These are phyloP conservation scores for Chaetura pelagica DNA, from an alignment of 2,113 vertebrate genomes.

Conservation along the genomic window DNA sequence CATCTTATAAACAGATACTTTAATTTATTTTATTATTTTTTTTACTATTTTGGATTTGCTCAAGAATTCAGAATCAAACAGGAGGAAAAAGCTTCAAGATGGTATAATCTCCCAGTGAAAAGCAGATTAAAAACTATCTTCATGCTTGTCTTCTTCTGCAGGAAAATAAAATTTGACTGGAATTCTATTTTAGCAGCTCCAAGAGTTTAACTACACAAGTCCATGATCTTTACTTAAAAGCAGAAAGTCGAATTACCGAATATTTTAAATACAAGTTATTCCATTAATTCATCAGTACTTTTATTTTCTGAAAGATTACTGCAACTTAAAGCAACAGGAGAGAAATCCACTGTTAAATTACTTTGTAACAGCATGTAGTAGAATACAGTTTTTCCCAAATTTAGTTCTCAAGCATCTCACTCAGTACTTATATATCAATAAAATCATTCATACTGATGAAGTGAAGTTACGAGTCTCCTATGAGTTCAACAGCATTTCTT, in stretches of 20 bases:
- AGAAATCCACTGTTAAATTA: neutral
- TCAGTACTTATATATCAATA: neutral
- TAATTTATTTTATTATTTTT: neutral
- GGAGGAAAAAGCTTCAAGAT: neutral
- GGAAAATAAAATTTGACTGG: neutral
- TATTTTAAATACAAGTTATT: neutral
- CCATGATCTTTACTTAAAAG: neutral
- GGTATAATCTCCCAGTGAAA: neutral
- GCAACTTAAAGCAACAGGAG: neutral
- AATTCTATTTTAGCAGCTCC: neutral
- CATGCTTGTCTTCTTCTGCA: neutral
- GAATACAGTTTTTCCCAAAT: neutral
- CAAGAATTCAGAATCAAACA: slow-evolving; percentile 19
- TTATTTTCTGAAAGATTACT: neutral
- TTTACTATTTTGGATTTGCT: neutral
- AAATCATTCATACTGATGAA: neutral
- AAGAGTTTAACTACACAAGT: neutral
- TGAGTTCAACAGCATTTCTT: neutral
- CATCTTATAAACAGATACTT: neutral
- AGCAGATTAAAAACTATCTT: neutral
- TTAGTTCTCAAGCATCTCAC: neutral
- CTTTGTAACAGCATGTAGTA: neutral
- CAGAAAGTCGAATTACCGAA: neutral
- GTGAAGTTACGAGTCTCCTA: neutral
- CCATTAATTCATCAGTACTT: neutral